Conservation (phyloP, 2,113 vertebrate species). For the Nymphicus hollandicus region DNA sequence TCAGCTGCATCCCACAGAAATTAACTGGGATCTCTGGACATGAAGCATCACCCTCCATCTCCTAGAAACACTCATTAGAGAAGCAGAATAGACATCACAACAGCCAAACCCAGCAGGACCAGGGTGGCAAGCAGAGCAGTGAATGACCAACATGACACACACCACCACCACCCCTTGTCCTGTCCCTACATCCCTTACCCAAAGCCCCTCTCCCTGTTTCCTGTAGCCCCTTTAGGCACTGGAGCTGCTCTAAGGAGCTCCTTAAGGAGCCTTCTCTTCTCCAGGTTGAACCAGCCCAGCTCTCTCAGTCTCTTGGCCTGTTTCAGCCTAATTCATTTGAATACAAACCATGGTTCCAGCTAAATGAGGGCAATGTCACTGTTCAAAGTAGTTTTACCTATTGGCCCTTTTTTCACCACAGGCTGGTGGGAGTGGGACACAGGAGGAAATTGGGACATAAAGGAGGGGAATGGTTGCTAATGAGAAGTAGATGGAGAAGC, state of each 20-base stretch:
- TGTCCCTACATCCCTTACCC: background rate
- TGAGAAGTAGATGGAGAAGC: background rate
- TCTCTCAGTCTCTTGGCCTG: background rate
- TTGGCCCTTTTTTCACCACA: rapidly evolving
- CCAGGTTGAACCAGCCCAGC: background rate
- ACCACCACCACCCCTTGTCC: background rate
- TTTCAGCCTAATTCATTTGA: background rate
- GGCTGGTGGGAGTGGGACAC: rapidly evolving
- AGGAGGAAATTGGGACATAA: background rate
- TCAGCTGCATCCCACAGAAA: background rate
- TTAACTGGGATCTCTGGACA: background rate
- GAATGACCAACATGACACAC: background rate
- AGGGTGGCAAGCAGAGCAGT: background rate
- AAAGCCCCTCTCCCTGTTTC: background rate
- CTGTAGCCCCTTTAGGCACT: background rate
- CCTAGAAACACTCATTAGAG: background rate
- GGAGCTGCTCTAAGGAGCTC: background rate
- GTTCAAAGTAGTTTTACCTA: background rate
- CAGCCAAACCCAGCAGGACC: background rate
- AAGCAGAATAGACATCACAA: background rate
- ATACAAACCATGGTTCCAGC: background rate
- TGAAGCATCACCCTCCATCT: background rate
- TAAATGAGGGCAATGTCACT: background rate
- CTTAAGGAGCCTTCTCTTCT: background rate
- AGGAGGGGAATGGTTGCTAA: background rate